A percentile compares a stretch with the other conserved stretches of the same genome.
phyloP scores from a whole-genome alignment of 2,888 invertebrate species.

The Scaptodrosophila latifasciaeformis region DNA sequence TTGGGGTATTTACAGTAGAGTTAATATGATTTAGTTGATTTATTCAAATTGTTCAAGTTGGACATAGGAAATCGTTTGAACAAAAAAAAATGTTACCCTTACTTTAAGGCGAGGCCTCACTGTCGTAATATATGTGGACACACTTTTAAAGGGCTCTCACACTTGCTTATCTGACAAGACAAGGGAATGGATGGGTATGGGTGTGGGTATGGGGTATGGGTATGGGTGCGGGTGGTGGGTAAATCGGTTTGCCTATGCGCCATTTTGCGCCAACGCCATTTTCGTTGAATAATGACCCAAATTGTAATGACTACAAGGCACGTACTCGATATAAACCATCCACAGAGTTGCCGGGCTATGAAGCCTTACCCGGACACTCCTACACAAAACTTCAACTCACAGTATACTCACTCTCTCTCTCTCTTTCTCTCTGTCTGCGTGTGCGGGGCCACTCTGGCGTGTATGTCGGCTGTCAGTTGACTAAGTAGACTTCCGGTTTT shows the following conservation, averaged over 20 bases:
- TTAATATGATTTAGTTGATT: no score
- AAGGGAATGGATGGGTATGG: not conserved
- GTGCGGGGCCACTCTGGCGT: not conserved
- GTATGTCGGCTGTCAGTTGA: conserved; percentile 38
- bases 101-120: no score
- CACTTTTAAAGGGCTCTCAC: no score
- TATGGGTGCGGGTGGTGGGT: not conserved
- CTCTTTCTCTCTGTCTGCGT: not conserved
- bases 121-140: no score
- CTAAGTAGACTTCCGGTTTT: conserved; percentile 68
- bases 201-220: not conserved
- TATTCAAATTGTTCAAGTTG: no score
- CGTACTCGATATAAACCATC: conserved; percentile 59
- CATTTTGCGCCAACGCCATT: conserved; percentile 55
- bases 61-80: no score
- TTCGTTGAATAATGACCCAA: conserved; percentile 61
- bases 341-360: conserved; percentile 7
- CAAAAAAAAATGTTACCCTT: no score
- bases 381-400: no score
- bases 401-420: not conserved
- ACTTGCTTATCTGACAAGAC: conserved; percentile 2
- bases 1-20: no score
- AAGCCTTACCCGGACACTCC: not conserved
- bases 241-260: conserved; percentile 11
- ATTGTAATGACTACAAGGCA: conserved; percentile 65